Conservation (phyloP, 2,888 invertebrate species). For the Orthonevra nobilis region DNA sequence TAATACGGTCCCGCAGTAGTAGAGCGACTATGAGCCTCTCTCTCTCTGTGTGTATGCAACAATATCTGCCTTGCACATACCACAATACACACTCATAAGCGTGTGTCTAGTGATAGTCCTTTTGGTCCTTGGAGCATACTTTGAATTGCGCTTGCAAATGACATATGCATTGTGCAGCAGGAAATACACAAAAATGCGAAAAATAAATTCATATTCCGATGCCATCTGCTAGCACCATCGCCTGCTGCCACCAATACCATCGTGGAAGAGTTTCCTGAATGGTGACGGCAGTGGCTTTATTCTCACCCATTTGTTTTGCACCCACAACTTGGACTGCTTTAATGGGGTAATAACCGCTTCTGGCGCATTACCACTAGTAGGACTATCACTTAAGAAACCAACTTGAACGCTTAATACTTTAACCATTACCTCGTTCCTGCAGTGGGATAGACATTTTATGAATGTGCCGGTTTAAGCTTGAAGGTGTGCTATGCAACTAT, state of each 20-base stretch:
- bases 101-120: background rate
- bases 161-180: conserved; percentile 69
- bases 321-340: conserved; percentile 43
- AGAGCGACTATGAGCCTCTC: background rate
- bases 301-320: conserved; percentile 39
- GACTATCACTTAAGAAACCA: conserved; percentile 64
- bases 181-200: conserved; percentile 68
- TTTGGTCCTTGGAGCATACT: conserved; percentile 51
- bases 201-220: conserved; percentile 68
- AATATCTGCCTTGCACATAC: background rate
- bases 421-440: conserved; percentile 43
- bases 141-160: conserved; percentile 66
- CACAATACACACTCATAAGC: no score
- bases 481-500: background rate
- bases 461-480: background rate
- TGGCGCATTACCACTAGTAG: conserved; percentile 62
- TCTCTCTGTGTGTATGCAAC: conserved; percentile 3
- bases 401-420: conserved; percentile 65
- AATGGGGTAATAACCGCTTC: conserved; percentile 69
- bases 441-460: background rate
- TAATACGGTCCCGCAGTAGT: conserved; percentile 50
- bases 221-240: conserved; percentile 43
- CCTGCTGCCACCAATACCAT: conserved; percentile 19
- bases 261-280: conserved; percentile 10
- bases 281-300: conserved; percentile 61